These are phyloP conservation scores for Anguilla pacifica DNA, from an alignment of 2,797 vertebrate species.

Conservation along the genomic window DNA sequence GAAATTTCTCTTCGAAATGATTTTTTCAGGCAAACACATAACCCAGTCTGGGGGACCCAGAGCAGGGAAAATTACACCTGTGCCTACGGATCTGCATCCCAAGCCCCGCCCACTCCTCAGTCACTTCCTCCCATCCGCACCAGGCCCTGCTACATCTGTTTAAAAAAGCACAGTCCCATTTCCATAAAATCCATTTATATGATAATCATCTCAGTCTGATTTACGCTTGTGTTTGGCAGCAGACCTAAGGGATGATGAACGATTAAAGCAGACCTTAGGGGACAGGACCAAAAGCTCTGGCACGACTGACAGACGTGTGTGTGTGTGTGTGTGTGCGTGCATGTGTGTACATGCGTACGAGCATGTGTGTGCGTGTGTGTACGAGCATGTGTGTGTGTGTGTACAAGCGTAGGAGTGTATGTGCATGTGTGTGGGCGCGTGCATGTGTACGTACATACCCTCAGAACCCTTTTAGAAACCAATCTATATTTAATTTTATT, in stretches of 20 bases:
- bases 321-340: neutral
- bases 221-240: slow-evolving; percentile 33
- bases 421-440: too few relatives aligned
- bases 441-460: too few relatives aligned
- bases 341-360: too few relatives aligned
- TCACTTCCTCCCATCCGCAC: slow-evolving; percentile 38
- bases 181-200: slow-evolving; percentile 57
- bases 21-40: too few relatives aligned
- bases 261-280: neutral
- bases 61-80: neutral
- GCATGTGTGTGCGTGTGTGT: too few relatives aligned
- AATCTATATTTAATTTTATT: slow-evolving; percentile 42
- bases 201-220: slow-evolving; percentile 47
- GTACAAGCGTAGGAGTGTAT: too few relatives aligned
- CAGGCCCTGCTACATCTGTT: slow-evolving; percentile 6
- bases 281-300: neutral
- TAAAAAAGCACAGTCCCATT: slow-evolving; percentile 46
- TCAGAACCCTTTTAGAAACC: neutral
- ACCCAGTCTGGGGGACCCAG: too few relatives aligned
- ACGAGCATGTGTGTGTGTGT: too few relatives aligned
- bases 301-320: neutral
- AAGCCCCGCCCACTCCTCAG: neutral
- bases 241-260: slow-evolving; percentile 32
- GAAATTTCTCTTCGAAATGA: too few relatives aligned
- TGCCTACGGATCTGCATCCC: neutral